phyloP scores from a whole-genome alignment of 2,888 invertebrate species.

The Seira sanloemensis region DNA sequence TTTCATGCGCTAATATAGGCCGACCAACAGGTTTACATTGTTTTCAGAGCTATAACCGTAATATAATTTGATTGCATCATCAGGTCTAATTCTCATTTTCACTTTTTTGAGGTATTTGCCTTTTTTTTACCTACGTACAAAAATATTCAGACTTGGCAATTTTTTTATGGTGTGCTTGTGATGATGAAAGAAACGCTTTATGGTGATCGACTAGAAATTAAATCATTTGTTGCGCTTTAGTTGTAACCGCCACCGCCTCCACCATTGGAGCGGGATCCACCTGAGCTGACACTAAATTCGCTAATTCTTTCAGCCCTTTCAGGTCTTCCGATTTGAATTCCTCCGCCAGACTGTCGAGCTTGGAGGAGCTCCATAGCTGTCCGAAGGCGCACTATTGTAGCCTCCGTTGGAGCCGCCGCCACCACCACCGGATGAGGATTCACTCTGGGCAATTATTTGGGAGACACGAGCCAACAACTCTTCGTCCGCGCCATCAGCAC shows the following conservation, averaged over 20 bases:
- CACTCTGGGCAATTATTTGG: constrained; percentile 55
- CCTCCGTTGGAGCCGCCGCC: constrained; percentile 33
- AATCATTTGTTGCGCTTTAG: constrained; percentile 9
- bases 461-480: constrained; percentile 57
- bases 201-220: neutral
- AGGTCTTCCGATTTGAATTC: constrained; percentile 59
- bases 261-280: constrained; percentile 22
- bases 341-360: constrained; percentile 42
- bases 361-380: constrained; percentile 52
- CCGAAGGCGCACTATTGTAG: constrained; percentile 36
- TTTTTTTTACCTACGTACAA: no score
- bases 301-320: constrained; percentile 58
- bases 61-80: neutral
- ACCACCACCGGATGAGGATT: constrained; percentile 35
- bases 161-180: neutral
- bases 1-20: no score
- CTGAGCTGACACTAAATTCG: constrained; percentile 46
- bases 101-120: neutral
- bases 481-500: constrained; percentile 34
- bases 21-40: no score
- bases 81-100: neutral
- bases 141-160: no score
- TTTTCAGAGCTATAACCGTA: no score
- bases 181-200: neutral
- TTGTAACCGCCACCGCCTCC: constrained; percentile 58